These are phyloP conservation scores for Sphaerophoria rueppellii DNA, from an alignment of 2,888 invertebrate genomes.

Conservation along the genomic window DNA sequence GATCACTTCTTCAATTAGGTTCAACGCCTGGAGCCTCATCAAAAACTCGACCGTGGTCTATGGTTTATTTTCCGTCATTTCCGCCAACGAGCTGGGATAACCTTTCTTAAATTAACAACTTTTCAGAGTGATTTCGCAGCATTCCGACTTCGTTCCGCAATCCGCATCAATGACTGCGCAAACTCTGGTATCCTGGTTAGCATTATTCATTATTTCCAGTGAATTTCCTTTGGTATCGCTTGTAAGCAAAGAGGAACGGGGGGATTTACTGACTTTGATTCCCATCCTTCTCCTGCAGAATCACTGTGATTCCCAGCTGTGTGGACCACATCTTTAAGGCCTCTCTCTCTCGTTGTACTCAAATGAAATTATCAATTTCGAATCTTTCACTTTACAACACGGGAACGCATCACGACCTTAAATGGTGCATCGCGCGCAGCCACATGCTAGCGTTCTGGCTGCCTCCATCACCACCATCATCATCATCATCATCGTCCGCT, in stretches of 20 bases:
- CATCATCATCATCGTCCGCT: conserved; percentile 57
- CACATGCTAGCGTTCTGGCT: conserved; percentile 55
- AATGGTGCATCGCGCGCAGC: conserved; percentile 69
- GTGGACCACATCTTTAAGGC: conserved; percentile 43
- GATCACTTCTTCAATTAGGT: background rate
- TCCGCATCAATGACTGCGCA: background rate
- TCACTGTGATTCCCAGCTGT: conserved; percentile 19
- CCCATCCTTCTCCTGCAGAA: conserved; percentile 20
- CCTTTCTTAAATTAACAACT: conserved; percentile 35
- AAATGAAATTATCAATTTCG: conserved; percentile 76
- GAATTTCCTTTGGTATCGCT: conserved; percentile 55
- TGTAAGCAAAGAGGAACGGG: background rate
- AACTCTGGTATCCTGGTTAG: conserved; percentile 62
- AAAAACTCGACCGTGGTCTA: background rate
- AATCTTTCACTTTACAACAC: conserved; percentile 75
- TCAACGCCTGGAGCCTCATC: background rate
- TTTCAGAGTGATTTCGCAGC: conserved; percentile 33
- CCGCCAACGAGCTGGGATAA: conserved; percentile 1
- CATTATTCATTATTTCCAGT: conserved; percentile 72
- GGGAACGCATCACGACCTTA: conserved; percentile 78
- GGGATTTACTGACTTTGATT: conserved; percentile 26
- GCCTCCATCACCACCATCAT: conserved; percentile 34
- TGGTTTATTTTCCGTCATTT: background rate
- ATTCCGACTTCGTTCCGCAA: conserved; percentile 37
- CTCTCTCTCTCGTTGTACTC: conserved; percentile 37